These are phyloP conservation scores for Melanotaenia maccullochi DNA, from an alignment of 2,797 vertebrate genomes.

Conservation along the genomic window DNA sequence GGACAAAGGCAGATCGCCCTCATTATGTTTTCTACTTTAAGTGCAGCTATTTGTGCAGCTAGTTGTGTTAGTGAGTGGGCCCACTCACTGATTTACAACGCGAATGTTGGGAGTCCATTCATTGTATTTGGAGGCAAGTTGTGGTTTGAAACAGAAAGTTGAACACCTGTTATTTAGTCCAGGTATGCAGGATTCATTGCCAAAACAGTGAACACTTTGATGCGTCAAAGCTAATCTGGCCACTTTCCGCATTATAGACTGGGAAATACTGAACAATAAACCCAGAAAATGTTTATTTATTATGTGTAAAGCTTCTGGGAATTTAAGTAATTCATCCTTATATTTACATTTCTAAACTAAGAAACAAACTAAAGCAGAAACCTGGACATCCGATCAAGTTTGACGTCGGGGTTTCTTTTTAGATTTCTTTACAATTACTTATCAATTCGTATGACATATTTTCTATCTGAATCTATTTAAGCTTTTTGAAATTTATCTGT, in stretches of 20 bases:
- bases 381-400: background rate
- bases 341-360: too few species aligned
- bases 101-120: constrained; percentile 5
- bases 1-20: background rate
- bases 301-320: too few species aligned
- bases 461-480: background rate
- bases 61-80: background rate
- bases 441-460: too few species aligned
- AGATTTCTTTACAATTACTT: too few species aligned
- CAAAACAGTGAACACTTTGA: background rate
- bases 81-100: constrained; percentile 1
- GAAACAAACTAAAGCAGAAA: background rate
- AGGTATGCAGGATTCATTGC: too few species aligned
- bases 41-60: background rate
- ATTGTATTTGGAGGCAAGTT: constrained; percentile 9
- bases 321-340: too few species aligned
- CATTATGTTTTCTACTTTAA: background rate
- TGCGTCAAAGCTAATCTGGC: background rate
- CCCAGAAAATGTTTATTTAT: background rate
- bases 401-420: background rate
- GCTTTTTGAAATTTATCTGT: background rate
- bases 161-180: constrained; percentile 4
- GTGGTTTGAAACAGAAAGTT: background rate
- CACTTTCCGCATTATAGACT: background rate
- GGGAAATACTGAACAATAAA: background rate